Percentiles rank a stretch among this genome's conserved stretches.
These are phyloP conservation scores for Syngnathus floridae DNA, from an alignment of 2,113 vertebrate species.

Conservation along the genomic window DNA sequence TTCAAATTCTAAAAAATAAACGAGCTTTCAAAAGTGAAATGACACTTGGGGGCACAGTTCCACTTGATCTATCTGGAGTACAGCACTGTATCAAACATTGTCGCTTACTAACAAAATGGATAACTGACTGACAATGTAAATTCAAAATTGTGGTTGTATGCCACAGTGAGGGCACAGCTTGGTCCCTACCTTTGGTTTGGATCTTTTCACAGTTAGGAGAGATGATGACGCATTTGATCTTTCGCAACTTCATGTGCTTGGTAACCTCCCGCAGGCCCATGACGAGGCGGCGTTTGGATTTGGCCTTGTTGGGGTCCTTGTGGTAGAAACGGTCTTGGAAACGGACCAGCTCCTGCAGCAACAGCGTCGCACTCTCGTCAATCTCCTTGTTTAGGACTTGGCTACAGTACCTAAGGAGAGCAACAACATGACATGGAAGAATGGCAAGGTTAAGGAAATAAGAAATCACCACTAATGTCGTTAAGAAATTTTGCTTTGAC, in stretches of 20 bases:
- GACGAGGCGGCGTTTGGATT: constrained; percentile 88
- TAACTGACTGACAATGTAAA: too few relatives aligned
- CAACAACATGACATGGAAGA: too few relatives aligned
- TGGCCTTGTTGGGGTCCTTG: constrained; percentile 90
- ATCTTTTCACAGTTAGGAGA: constrained; percentile 99
- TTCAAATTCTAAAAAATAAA: not conserved
- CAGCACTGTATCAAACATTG: too few relatives aligned
- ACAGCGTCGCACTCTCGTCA: constrained; percentile 90
- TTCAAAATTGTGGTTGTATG: too few relatives aligned
- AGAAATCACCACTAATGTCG: not conserved
- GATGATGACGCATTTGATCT: constrained; percentile 96
- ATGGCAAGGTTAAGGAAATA: not conserved
- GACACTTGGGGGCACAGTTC: too few relatives aligned
- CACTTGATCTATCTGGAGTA: too few relatives aligned
- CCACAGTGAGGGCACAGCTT: too few relatives aligned
- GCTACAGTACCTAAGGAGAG: constrained; percentile 84
- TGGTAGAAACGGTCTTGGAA: constrained; percentile 96
- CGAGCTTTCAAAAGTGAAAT: not conserved
- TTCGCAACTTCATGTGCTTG: constrained; percentile 95
- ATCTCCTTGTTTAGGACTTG: constrained; percentile 98
- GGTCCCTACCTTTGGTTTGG: constrained; percentile 85
- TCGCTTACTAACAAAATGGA: too few relatives aligned
- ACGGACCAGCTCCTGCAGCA: constrained; percentile 93
- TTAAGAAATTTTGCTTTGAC: not conserved
- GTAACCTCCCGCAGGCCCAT: constrained; percentile 97